Evolutionary conservation across 2,797 vertebrate genomes (phyloP).

Genomic region (Discoglossus pictus): DNA sequence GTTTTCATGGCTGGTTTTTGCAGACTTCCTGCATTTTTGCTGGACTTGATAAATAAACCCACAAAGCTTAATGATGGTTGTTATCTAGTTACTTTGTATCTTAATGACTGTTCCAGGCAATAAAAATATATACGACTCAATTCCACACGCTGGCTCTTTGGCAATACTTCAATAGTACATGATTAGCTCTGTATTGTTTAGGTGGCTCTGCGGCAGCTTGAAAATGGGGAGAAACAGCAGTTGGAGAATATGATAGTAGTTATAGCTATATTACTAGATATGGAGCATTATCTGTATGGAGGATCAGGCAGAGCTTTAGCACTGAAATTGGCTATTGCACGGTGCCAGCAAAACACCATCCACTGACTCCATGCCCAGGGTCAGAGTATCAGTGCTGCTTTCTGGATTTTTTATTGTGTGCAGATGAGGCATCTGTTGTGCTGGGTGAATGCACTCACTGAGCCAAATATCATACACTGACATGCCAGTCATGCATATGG

Average conservation of each 20-base stretch:
- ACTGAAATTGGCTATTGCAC: constrained; percentile 32
- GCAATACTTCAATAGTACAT: not conserved
- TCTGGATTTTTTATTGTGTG: constrained; percentile 27
- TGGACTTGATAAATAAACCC: constrained; percentile 4
- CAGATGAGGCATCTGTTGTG: constrained; percentile 49
- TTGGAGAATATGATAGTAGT: constrained; percentile 12
- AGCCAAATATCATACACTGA: constrained; percentile 13
- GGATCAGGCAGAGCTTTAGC: constrained; percentile 1
- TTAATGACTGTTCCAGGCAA: constrained; percentile 3
- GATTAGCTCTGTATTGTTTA: not conserved
- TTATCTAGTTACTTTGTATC: not conserved
- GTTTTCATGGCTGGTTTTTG: too few species aligned
- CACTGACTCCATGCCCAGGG: constrained; percentile 10
- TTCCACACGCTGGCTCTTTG: not conserved
- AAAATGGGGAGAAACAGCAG: constrained; percentile 11
- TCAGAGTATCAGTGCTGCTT: constrained; percentile 43
- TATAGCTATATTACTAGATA: constrained; percentile 6
- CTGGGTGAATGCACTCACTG: constrained; percentile 26
- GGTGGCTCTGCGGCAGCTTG: too few species aligned
- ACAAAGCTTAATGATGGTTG: not conserved
- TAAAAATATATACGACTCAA: not conserved
- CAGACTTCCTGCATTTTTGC: too few species aligned
- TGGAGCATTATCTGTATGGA: not conserved
- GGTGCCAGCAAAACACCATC: constrained; percentile 11
- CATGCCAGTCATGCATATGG: not conserved